Evolutionary conservation across 1,140 invertebrate species (phyloP).

Genomic region (Harpegnathos saltator): DNA sequence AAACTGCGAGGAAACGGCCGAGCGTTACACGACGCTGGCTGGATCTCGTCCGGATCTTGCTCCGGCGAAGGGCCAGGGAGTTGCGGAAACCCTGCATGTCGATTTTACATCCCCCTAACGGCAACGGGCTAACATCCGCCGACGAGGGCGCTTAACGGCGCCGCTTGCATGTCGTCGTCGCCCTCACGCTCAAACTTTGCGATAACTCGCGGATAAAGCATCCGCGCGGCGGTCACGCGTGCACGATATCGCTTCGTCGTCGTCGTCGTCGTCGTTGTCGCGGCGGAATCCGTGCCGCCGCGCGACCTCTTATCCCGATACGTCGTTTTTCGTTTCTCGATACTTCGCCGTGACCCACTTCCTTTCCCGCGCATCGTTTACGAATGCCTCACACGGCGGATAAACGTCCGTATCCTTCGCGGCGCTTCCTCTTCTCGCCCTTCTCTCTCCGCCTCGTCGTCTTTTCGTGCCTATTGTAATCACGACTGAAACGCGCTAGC

Average conservation of each 20-base stretch:
- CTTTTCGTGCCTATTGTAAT: conserved; percentile 19
- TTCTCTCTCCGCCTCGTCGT: no score
- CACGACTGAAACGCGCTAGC: background rate
- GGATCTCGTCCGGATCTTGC: no score
- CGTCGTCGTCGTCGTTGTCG: no score
- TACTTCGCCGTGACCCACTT: conserved; percentile 21
- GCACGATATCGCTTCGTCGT: no score
- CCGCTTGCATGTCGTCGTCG: no score
- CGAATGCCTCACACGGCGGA: background rate
- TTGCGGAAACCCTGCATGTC: background rate
- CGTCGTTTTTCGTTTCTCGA: conserved; percentile 26
- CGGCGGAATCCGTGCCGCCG: no score
- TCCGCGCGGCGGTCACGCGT: no score
- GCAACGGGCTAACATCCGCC: conserved; percentile 2
- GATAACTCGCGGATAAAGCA: no score
- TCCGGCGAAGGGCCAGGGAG: no score
- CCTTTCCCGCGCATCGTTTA: conserved; percentile 13
- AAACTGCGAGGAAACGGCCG: conserved; percentile 28
- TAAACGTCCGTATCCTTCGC: background rate
- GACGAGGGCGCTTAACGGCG: background rate
- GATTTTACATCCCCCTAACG: conserved; percentile 5
- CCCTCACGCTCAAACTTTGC: no score
- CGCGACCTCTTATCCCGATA: conserved; percentile 26
- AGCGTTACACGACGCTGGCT: no score
- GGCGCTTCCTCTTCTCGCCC: background rate